Base-by-base conservation (phyloP, 2,113 vertebrate genomes). In the Sebastes schlegelii region DNA sequence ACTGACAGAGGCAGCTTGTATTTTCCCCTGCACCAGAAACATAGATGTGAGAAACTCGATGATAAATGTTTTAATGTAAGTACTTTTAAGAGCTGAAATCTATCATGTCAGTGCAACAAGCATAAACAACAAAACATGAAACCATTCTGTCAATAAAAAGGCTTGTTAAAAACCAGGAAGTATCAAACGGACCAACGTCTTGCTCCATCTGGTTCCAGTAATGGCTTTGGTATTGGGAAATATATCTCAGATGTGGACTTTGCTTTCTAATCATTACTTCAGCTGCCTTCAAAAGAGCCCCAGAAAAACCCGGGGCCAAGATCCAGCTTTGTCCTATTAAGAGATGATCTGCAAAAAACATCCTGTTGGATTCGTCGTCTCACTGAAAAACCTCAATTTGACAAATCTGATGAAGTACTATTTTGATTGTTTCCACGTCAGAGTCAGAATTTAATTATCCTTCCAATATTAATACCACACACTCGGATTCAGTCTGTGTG, bases 161-260 rank as follows among this genome's bases (percentile, higher is more conserved):
- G 40, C 84, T 84, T 86, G 87, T 88, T 92, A 86, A 91, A 92
- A 87, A 89, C 78, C 82, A 85, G 80, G 83, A 91, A 89, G 89
- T 85, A 88, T 92, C 83, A 87, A 88, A 84, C 67, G 46, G 79
- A 84, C 81, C 76, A 85, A 79, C 71, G 23, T 84, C 82, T 89
- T 71, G 49, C 54, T 87, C 51, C 94, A 94, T 94, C 80, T 95
- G 93, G 79, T 93, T 95, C 69, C 77, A 92, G 87, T 93, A 92
- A 94, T 68, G 69, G 60, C 77, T 78, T 82, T 77, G 77, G 82
- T 84, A 92, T 90, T 88, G 87, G 88, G 80, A 93, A 94, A 93
- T 92, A 74, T 83, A 86, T 93, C 79, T 95, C 93, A 95, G 92
- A 93, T 95, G 94, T 94, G 85, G 88, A 90, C 87, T 72, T 69